phyloP scores from a whole-genome alignment of 2,888 invertebrate species.

The Xanthia togata region DNA sequence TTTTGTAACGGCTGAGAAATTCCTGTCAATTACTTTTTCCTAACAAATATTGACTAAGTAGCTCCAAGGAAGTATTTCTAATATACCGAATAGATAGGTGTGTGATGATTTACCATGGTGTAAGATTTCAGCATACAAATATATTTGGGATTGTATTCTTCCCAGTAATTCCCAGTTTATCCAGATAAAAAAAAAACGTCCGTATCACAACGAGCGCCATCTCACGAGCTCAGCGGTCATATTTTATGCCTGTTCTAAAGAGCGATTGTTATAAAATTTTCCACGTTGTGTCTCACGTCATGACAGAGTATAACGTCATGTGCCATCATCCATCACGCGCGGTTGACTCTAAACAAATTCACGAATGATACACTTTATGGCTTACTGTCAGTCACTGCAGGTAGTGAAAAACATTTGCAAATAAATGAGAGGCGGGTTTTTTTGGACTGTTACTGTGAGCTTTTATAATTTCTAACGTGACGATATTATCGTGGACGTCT shows the following conservation, averaged over 20 bases:
- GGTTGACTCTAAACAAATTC: conserved; percentile 74
- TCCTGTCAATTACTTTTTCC: not conserved
- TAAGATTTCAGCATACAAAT: too few species aligned
- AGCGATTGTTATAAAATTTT: conserved; percentile 70
- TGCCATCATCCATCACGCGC: conserved; percentile 77
- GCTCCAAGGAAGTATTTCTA: not conserved
- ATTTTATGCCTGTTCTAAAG: conserved; percentile 42
- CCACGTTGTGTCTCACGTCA: conserved; percentile 69
- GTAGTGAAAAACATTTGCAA: conserved; percentile 38
- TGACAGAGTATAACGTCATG: conserved; percentile 66
- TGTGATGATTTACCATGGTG: too few species aligned
- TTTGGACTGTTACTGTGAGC: too few species aligned
- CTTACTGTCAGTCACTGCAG: conserved; percentile 48
- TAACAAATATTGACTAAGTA: not conserved
- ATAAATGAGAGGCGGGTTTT: not conserved
- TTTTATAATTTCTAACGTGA: too few species aligned
- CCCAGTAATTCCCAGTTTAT: too few species aligned
- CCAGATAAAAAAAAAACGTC: not conserved
- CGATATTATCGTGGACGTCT: too few species aligned
- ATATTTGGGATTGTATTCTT: not conserved
- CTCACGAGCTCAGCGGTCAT: not conserved
- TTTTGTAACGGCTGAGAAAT: not conserved
- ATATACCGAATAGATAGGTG: not conserved
- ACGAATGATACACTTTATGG: conserved; percentile 62
- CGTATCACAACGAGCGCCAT: not conserved